A percentile compares a stretch with the other conserved stretches of the same genome.
phyloP scores from a whole-genome alignment of 2,797 vertebrate species.

The Gymnothorax reevesii region DNA sequence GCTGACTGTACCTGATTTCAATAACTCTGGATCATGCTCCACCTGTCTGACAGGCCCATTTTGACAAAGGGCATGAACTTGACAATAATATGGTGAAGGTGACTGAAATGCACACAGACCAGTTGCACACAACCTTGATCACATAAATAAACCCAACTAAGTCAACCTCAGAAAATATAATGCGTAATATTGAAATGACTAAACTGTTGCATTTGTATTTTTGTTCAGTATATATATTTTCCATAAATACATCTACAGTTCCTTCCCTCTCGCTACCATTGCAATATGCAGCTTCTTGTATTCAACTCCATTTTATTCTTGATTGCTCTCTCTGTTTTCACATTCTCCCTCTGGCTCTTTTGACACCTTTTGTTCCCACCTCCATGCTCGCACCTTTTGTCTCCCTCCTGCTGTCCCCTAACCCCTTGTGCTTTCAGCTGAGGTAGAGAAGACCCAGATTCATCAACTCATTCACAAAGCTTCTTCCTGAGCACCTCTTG shows the following conservation, averaged over 20 bases:
- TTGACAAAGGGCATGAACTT: no score
- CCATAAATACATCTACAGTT: neutral
- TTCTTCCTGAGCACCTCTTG: slow-evolving; percentile 37
- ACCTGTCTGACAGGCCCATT: no score
- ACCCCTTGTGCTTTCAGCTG: slow-evolving; percentile 36
- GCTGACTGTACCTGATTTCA: no score
- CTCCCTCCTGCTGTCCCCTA: neutral
- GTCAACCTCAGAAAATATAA: no score
- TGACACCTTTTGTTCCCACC: neutral
- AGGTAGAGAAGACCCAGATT: slow-evolving; percentile 35
- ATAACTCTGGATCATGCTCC: no score
- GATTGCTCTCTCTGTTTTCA: neutral
- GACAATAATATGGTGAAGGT: no score
- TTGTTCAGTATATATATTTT: neutral
- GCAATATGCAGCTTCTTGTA: neutral
- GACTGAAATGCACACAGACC: no score
- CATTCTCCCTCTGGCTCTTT: neutral
- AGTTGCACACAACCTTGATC: no score
- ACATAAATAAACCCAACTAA: no score
- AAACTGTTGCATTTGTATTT: no score
- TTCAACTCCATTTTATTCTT: neutral
- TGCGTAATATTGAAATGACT: no score
- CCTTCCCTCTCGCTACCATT: neutral
- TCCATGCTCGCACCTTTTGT: neutral
- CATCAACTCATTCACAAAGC: slow-evolving; percentile 33